Evolutionary conservation across 2,113 vertebrate species (phyloP).

Genomic region (Chinchilla lanigera): DNA sequence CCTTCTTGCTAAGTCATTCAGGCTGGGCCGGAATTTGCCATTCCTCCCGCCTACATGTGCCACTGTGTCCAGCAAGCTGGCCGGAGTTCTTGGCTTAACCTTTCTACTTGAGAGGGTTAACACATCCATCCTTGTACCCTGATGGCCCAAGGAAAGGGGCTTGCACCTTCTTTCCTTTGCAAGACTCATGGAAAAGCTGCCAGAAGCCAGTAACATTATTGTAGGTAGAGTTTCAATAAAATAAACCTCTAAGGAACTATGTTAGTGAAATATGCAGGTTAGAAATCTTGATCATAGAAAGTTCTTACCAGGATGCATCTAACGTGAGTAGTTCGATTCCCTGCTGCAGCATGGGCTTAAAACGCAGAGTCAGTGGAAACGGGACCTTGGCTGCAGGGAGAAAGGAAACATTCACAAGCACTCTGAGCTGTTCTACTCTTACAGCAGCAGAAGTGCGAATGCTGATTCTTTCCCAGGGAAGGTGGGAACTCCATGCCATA

Average conservation of each 20-base stretch:
- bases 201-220: neutral
- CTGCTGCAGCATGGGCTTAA: slow-evolving; percentile 99
- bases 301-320: slow-evolving; percentile 96
- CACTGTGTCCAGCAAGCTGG: neutral
- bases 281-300: neutral
- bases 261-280: neutral
- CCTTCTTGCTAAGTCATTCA: neutral
- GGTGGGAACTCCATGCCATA: slow-evolving; percentile 8
- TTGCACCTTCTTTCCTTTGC: neutral
- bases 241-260: neutral
- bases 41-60: neutral
- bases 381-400: slow-evolving; percentile 94
- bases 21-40: neutral
- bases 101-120: neutral
- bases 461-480: neutral
- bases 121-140: neutral
- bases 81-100: neutral
- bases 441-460: slow-evolving; percentile 39
- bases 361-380: slow-evolving; percentile 96
- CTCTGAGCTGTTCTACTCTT: neutral
- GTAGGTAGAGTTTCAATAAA: neutral
- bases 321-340: slow-evolving; percentile 98
- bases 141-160: neutral
- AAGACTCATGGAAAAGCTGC: neutral
- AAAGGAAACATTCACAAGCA: neutral